Evolutionary conservation across 2,888 invertebrate genomes (phyloP).

Genomic region (Tipula unca): DNA sequence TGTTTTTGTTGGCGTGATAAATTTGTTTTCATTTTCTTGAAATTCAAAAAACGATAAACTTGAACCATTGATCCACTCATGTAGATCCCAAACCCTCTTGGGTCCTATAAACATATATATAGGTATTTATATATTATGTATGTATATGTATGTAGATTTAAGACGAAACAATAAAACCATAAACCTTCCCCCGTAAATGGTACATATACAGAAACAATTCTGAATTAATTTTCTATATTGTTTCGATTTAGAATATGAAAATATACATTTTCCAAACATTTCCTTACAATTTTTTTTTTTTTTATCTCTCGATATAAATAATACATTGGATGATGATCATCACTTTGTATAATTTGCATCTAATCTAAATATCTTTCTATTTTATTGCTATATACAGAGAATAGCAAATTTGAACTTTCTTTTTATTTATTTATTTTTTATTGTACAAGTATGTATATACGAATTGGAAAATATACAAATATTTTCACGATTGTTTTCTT

Average conservation of each 20-base stretch:
- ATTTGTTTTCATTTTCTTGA: not conserved
- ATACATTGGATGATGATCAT: not conserved
- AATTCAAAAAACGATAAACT: not conserved
- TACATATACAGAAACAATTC: not conserved
- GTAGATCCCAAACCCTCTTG: not conserved
- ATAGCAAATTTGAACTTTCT: conserved; percentile 8
- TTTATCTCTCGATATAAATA: not conserved
- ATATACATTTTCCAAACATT: not conserved
- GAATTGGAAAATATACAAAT: not conserved
- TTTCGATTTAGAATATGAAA: not conserved
- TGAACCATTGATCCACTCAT: not conserved
- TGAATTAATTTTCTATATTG: not conserved
- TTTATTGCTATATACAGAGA: not conserved
- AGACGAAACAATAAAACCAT: not conserved
- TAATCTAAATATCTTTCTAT: conserved; percentile 4
- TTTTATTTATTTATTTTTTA: not conserved
- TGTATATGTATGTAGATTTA: not conserved
- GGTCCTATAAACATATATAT: not conserved
- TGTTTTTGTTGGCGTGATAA: not conserved
- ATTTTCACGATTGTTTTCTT: conserved; percentile 8
- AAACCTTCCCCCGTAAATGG: not conserved
- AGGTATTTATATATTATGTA: not conserved
- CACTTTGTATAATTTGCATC: not conserved
- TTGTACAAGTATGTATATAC: not conserved
- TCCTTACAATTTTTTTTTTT: not conserved